These are phyloP conservation scores for Xylocopa sonorina DNA, from an alignment of 1,140 invertebrate species.

Conservation along the genomic window DNA sequence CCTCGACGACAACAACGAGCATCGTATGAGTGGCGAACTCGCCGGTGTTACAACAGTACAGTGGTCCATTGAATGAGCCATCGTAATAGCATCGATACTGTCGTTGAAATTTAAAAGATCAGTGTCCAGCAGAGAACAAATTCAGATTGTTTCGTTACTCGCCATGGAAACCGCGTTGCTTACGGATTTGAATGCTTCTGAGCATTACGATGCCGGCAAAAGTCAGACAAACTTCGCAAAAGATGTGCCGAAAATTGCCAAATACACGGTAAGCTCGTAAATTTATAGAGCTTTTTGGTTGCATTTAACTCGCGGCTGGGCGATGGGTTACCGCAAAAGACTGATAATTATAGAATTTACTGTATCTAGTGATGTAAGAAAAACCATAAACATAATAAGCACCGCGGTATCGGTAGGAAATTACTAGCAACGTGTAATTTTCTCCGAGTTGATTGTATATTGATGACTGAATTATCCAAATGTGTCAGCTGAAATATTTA, in stretches of 20 bases:
- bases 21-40: constrained; percentile 46
- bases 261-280: constrained; percentile 73
- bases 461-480: not conserved
- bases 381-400: no score
- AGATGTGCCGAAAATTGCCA: constrained; percentile 69
- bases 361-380: not conserved
- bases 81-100: not conserved
- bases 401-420: not conserved
- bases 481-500: not conserved
- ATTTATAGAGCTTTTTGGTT: not conserved
- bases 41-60: constrained; percentile 4
- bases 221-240: constrained; percentile 68
- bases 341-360: not conserved
- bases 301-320: no score
- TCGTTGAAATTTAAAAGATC: not conserved
- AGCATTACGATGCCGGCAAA: constrained; percentile 58
- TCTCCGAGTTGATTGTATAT: not conserved
- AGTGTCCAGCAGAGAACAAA: no score
- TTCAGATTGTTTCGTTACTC: not conserved
- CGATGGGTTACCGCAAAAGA: not conserved
- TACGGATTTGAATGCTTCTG: constrained; percentile 20
- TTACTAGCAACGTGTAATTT: no score
- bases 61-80: not conserved
- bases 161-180: constrained; percentile 58
- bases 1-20: constrained; percentile 64